A percentile compares a stretch with the other conserved stretches of the same genome.
Conservation (phyloP, 2,797 vertebrate genomes). For the Cirrhinus molitorella region DNA sequence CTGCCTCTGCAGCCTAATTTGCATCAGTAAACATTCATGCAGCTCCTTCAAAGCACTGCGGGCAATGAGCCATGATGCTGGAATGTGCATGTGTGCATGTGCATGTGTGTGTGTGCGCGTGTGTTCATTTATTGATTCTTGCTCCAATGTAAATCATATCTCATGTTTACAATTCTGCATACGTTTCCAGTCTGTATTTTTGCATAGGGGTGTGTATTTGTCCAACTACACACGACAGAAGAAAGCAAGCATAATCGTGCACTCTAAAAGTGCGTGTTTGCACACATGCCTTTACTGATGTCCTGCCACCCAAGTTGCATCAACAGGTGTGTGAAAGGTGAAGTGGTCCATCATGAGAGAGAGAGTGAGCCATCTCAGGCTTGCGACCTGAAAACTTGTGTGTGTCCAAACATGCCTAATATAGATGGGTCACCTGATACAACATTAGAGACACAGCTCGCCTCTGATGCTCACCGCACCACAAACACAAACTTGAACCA, state of each 20-base stretch:
- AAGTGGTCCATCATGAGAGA: constrained; percentile 72
- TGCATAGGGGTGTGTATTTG: constrained; percentile 61
- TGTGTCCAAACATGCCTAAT: constrained; percentile 58
- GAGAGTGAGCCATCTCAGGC: constrained; percentile 48
- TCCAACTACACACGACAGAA: constrained; percentile 10
- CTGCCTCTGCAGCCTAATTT: constrained; percentile 75
- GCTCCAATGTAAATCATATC: constrained; percentile 31
- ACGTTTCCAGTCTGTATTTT: constrained; percentile 52
- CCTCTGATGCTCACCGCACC: constrained; percentile 71
- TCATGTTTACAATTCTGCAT: constrained; percentile 52
- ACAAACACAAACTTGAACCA: constrained; percentile 74
- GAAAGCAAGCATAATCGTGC: constrained; percentile 47
- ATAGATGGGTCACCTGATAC: constrained; percentile 76
- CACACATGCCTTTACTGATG: constrained; percentile 70
- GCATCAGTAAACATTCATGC: constrained; percentile 80
- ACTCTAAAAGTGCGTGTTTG: constrained; percentile 54
- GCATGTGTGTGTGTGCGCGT: constrained; percentile 28
- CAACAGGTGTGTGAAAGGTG: constrained; percentile 74
- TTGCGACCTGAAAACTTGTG: constrained; percentile 38
- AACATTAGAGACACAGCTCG: constrained; percentile 62
- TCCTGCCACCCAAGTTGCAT: constrained; percentile 80
- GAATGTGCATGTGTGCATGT: constrained; percentile 63
- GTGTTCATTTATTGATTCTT: constrained; percentile 36
- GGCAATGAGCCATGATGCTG: constrained; percentile 71
- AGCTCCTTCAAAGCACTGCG: constrained; percentile 75